A percentile compares a stretch with the other conserved stretches of the same genome.
These are phyloP conservation scores for Drosophila navojoa DNA, from an alignment of 1,140 invertebrate species.

Conservation along the genomic window DNA sequence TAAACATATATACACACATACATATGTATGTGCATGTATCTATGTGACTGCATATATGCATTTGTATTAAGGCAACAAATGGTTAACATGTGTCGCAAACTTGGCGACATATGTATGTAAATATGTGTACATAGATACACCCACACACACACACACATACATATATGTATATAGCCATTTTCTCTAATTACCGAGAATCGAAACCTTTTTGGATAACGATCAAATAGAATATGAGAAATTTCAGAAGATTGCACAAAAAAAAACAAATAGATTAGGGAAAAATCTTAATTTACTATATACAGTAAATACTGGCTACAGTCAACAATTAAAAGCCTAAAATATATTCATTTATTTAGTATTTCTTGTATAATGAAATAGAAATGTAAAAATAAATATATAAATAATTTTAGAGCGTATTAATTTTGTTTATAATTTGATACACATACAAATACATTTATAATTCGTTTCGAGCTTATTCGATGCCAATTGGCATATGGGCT, in stretches of 20 bases:
- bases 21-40: slow-evolving; percentile 7
- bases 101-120: slow-evolving; percentile 49
- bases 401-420: no score
- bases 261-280: neutral
- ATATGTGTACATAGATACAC: slow-evolving; percentile 1
- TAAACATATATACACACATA: slow-evolving; percentile 24
- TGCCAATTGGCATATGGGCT: no score
- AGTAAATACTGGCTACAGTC: no score
- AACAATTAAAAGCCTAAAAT: no score
- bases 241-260: neutral
- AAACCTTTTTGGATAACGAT: slow-evolving; percentile 2
- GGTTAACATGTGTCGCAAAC: slow-evolving; percentile 70
- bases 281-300: no score
- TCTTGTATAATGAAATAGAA: no score
- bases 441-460: no score
- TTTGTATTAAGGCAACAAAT: slow-evolving; percentile 58
- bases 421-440: no score
- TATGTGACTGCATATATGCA: slow-evolving; percentile 35
- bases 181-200: neutral
- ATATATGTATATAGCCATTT: neutral
- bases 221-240: neutral
- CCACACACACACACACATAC: slow-evolving; percentile 1
- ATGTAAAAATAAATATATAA: no score
- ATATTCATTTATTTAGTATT: no score
- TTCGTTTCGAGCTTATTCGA: no score